These are phyloP conservation scores for Erethizon dorsatum DNA, from an alignment of 2,797 vertebrate genomes.

Conservation along the genomic window DNA sequence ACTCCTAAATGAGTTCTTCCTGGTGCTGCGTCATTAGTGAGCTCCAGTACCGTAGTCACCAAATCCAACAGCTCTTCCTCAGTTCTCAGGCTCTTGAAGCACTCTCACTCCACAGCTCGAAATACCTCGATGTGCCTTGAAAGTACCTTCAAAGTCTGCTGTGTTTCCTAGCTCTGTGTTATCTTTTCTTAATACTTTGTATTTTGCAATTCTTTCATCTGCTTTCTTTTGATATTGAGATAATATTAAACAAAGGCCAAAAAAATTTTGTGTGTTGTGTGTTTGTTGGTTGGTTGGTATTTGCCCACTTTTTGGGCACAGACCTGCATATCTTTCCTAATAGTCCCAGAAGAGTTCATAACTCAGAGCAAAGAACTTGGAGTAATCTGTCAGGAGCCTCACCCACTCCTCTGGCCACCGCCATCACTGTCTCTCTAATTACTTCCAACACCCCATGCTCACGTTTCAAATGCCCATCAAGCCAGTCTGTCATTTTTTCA, in stretches of 20 bases:
- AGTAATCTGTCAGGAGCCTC: background rate
- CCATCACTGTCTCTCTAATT: background rate
- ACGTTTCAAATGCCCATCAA: background rate
- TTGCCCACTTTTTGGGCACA: background rate
- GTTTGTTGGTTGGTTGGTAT: background rate
- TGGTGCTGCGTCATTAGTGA: background rate
- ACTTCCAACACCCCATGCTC: background rate
- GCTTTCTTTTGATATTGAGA: background rate
- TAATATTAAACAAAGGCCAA: background rate
- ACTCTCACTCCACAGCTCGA: background rate
- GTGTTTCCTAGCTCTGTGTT: background rate
- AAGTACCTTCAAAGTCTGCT: background rate
- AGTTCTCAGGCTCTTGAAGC: constrained; percentile 26
- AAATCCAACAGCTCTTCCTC: background rate
- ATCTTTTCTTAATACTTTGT: background rate
- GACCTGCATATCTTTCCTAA: background rate
- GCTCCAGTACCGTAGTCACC: background rate
- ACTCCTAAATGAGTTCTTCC: background rate
- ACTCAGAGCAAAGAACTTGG: background rate
- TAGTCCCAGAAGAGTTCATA: background rate
- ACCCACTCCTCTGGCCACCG: too few relatives aligned
- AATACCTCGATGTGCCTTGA: constrained; percentile 9
- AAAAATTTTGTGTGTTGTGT: background rate
- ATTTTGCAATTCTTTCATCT: background rate
- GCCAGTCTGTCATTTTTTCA: background rate